A percentile compares a stretch with the other conserved stretches of the same genome.
phyloP scores from a whole-genome alignment of 2,113 vertebrate genomes.

The Lamprotornis superbus region DNA sequence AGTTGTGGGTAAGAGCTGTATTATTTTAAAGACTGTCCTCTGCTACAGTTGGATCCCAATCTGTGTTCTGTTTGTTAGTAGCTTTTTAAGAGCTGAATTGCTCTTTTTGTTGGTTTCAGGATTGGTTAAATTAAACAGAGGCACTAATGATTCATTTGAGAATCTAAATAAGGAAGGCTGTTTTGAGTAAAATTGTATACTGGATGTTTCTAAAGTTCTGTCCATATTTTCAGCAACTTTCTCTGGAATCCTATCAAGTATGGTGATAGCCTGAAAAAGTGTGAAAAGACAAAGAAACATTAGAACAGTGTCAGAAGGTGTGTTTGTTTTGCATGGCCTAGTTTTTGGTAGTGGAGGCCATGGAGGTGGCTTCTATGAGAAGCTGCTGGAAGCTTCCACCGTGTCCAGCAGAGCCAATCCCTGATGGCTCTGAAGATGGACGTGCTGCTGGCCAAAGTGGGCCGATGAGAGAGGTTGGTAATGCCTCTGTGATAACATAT shows the following conservation, averaged over 20 bases:
- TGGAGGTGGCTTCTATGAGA: neutral
- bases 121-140: neutral
- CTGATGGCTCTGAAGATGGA: neutral
- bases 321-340: neutral
- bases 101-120: neutral
- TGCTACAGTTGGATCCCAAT: neutral
- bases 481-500: rapidly evolving
- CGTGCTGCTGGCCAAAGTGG: neutral
- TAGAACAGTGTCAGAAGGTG: neutral
- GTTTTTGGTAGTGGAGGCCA: neutral
- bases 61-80: neutral
- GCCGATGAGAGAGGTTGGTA: rapidly evolving
- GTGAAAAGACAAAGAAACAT: neutral
- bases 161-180: neutral
- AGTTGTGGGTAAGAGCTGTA: neutral
- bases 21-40: neutral
- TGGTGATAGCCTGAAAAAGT: neutral
- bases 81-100: neutral
- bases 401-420: neutral
- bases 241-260: neutral
- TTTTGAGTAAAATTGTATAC: neutral
- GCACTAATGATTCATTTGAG: neutral
- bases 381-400: neutral
- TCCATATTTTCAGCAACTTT: neutral
- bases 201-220: neutral